These are phyloP conservation scores for Thunnus maccoyii DNA, from an alignment of 2,113 vertebrate genomes.

Conservation along the genomic window DNA sequence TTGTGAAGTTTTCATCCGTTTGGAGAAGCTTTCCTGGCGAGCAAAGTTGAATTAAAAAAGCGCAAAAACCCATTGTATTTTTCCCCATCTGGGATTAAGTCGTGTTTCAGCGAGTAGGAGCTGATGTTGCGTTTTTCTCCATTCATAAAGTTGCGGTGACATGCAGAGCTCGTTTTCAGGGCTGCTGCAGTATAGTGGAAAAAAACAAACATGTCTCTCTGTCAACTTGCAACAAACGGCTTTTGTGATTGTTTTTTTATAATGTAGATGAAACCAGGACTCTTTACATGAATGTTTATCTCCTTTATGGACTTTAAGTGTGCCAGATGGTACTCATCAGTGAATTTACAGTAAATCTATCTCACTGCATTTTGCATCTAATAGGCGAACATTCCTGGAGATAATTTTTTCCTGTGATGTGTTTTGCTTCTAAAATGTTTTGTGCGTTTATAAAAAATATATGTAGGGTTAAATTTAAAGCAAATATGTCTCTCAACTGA, in stretches of 20 bases:
- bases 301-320: too few relatives aligned
- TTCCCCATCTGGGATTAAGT: constrained; percentile 3
- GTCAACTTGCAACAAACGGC: constrained; percentile 5
- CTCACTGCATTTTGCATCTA: neutral
- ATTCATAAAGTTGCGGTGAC: constrained; percentile 79
- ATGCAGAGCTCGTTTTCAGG: neutral
- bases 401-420: neutral
- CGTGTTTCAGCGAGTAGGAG: constrained; percentile 34
- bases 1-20: neutral
- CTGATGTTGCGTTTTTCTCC: constrained; percentile 55
- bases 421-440: neutral
- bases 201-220: neutral
- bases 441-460: rapidly evolving
- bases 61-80: too few relatives aligned
- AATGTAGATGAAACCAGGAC: neutral
- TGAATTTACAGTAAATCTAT: neutral
- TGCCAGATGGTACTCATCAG: neutral
- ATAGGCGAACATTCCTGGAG: neutral
- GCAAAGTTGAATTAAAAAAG: neutral
- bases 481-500: neutral
- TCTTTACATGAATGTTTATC: neutral
- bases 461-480: neutral
- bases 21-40: constrained; percentile 7
- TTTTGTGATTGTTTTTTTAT: neutral
- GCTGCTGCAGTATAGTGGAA: constrained; percentile 27